Evolutionary conservation across 2,888 invertebrate genomes (phyloP), one percentile per base, ranked within the genome.

Genomic region (Amphiduros pacificus): DNA sequence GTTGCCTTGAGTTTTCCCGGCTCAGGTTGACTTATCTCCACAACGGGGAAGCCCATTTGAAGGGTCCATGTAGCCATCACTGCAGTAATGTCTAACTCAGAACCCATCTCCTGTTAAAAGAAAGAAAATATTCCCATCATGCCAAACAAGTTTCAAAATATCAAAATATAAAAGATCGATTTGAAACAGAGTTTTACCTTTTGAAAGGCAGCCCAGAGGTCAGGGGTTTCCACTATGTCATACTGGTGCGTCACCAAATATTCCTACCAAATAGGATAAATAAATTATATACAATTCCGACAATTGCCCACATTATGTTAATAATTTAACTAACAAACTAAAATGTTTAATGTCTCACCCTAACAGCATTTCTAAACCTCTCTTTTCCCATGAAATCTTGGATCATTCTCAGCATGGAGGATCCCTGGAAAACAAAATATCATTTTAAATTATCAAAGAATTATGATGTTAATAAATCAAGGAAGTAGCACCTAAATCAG

Each of bases 201-300:
- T 24, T 75, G 73, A 26, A 94, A 81, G 50, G 88, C 88, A 2
- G 86, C 83, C 75, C 92, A 88, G 50, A 94, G 85, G 78, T 94
- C 89, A 60, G 88, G 86, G 0, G 94, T 94, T 59, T 89, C 87
- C 0, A 94, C 94, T 78, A 92, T 94, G 2, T 83, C 83, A 77
- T 86, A 94, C 55, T 87, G 81, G 76, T 88, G 88, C 57, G 86
- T 86, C 20, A 87, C 86, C 61, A 96, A 84, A 78, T 94, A 95
- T 50, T 87, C 87, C 2, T 88, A 87, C 5, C 0, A 93, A 66
- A 40, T 29, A 20, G 41, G 17, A 31, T 52, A 11, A 27, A 5
- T 29, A 14, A 29, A 4, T 52, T 17, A 52, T 52, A 4, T 20
- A 44, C 22, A 6, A 44, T 44, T 44, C 14, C 9, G n/a, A 9